Percentiles rank a stretch among this genome's conserved stretches.
Evolutionary conservation across 2,888 invertebrate species (phyloP).

Genomic region (Dermolepida albohirtum): DNA sequence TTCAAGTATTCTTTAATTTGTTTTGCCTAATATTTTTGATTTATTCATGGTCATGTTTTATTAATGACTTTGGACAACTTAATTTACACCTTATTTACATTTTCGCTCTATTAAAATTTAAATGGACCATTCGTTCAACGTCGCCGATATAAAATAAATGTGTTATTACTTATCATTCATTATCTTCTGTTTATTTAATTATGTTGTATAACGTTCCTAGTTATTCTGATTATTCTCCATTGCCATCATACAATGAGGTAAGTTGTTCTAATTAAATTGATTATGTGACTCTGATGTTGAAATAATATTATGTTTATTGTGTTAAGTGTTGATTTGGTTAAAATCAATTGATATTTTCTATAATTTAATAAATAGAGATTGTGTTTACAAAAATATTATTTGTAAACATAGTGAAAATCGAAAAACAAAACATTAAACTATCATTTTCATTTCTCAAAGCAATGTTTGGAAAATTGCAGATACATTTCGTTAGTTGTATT

Average conservation of each 20-base stretch:
- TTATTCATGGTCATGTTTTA: constrained; percentile 16
- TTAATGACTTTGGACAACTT: constrained; percentile 12
- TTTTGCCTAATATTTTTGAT: not conserved
- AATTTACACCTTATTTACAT: constrained; percentile 24
- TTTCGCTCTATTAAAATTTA: constrained; percentile 23
- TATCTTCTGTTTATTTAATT: constrained; percentile 36
- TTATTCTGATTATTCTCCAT: constrained; percentile 55
- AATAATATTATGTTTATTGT: no score
- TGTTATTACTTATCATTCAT: constrained; percentile 10
- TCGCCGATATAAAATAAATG: constrained; percentile 20
- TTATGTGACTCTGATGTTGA: not conserved
- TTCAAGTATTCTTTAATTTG: not conserved
- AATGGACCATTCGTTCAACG: constrained; percentile 14
- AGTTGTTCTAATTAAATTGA: constrained; percentile 35
- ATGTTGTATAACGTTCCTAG: constrained; percentile 58
- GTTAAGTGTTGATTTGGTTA: no score
- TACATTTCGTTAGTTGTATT: no score
- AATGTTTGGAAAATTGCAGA: no score
- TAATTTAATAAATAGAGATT: no score
- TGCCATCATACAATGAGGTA: constrained; percentile 57
- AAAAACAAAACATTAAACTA: no score
- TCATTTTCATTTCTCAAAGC: no score
- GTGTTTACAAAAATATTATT: no score
- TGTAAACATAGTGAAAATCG: no score
- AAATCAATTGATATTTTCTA: no score